phyloP scores from a whole-genome alignment of 2,113 vertebrate species.

The Lonchura striata region DNA sequence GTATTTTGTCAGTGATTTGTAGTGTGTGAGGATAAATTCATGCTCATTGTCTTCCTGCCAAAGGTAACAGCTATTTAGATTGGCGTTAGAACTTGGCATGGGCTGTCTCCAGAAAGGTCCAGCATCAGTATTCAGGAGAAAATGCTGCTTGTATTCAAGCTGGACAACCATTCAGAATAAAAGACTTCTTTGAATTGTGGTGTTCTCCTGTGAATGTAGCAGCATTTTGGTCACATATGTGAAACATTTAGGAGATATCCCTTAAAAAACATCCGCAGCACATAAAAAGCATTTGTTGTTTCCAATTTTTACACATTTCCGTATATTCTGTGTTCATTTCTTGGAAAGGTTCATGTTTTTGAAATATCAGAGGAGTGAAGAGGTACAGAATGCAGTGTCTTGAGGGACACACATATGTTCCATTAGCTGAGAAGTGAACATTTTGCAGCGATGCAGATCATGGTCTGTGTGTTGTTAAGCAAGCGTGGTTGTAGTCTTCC shows the following conservation, averaged over 20 bases:
- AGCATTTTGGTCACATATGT: neutral
- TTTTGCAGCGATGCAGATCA: neutral
- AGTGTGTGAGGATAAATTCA: neutral
- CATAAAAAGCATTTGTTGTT: neutral
- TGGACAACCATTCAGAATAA: neutral
- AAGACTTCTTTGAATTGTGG: neutral
- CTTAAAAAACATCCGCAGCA: neutral
- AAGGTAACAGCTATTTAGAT: neutral
- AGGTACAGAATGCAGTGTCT: neutral
- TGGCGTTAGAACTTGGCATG: neutral
- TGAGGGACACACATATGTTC: neutral
- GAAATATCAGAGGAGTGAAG: neutral
- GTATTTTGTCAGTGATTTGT: neutral
- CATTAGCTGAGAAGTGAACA: neutral
- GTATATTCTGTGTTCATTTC: neutral
- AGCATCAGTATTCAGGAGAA: neutral
- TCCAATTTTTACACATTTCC: neutral
- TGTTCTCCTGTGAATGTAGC: neutral
- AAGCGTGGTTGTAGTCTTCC: neutral
- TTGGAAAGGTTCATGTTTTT: neutral
- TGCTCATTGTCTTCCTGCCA: neutral
- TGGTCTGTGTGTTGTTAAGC: neutral
- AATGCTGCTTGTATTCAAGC: neutral
- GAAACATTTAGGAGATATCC: neutral
- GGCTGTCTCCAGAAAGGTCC: neutral